Conservation (phyloP, 2,113 vertebrate genomes). For the Microcebus tavaratra region DNA sequence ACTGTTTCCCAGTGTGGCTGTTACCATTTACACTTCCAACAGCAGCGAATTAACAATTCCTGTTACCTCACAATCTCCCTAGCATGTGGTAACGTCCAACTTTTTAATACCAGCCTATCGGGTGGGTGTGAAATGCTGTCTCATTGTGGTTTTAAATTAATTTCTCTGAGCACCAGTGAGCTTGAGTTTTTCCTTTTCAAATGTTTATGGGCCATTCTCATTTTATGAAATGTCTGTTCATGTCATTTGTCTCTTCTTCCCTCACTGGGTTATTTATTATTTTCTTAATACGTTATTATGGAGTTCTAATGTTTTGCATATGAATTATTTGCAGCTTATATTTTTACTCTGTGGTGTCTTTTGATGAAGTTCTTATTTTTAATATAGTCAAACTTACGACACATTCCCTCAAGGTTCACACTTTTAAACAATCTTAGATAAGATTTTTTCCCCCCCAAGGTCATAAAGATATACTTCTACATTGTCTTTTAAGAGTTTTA, state of each 20-base stretch:
- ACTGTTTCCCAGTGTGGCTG: constrained; percentile 33
- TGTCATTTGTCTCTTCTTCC: background rate
- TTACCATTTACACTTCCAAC: constrained; percentile 42
- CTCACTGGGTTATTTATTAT: constrained; percentile 13
- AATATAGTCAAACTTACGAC: background rate
- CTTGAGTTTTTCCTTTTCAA: constrained; percentile 9
- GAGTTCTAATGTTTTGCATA: constrained; percentile 40
- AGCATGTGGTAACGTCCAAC: background rate
- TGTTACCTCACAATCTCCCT: background rate
- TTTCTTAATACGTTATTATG: constrained; percentile 48
- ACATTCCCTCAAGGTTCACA: background rate
- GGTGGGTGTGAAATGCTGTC: background rate
- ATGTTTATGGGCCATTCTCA: background rate
- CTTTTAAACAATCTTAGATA: constrained; percentile 38
- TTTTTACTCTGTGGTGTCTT: constrained; percentile 3
- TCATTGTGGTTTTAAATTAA: constrained; percentile 44
- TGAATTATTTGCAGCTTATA: constrained; percentile 13
- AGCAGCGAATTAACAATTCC: constrained; percentile 13
- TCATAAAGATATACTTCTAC: constrained; percentile 53
- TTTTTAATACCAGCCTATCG: constrained; percentile 15
- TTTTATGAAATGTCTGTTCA: background rate
- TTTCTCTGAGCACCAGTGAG: constrained; percentile 24
- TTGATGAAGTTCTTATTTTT: constrained; percentile 51
- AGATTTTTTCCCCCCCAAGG: background rate
- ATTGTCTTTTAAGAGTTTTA: constrained; percentile 65